Evolutionary conservation across 1,140 invertebrate genomes (phyloP), one percentile per base, ranked within the genome.

Genomic region (Trichonephila clavipes): DNA sequence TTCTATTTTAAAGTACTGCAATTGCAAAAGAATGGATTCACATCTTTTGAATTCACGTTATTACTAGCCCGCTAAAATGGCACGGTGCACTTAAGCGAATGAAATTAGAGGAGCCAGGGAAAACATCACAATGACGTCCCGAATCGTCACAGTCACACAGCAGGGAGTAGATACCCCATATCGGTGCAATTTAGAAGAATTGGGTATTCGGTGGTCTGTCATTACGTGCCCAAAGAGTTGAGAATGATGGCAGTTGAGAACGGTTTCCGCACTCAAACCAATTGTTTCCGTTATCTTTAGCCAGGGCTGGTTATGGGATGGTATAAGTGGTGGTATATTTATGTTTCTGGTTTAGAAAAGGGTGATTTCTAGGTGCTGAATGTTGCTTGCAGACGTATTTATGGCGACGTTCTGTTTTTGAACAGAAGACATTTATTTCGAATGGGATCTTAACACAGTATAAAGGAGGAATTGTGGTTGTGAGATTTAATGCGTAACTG

Each of bases 181-280:
- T 61, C 83, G 58, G 83, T 6, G 83, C 83, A 85, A 85, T 85
- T 85, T 85, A 85, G 83, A 85, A 85, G 83, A 85, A 85, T 85
- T 61, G 83, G 83, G 21, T 59, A 85, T 85, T 85, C 83, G 83
- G 58, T 51, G 21, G 83, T 21, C 83, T 85, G 83, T 85, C 83
- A 85, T 85, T 85, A 85, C 24, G 83, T 61, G 83, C 28, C 83
- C 58, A 85, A 85, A 85, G 83, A 85, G 83, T 85, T 51, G 40
- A 61, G 83, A 85, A 85, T 85, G 83, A 85, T 51, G 83, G 83
- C 51, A 21, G 58, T 51, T n/a, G 44, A 21, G 82, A 85, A 85
- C 83, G 28, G 83, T 14, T 85, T 51, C 40, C 58, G 83, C 83
- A 85, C 83, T 85, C 83, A n/a, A 85, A 28, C 58, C 83, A 59